Percentiles rank a stretch among this genome's conserved stretches.
These are phyloP conservation scores for Spisula subtruncata DNA, from an alignment of 2,888 invertebrate species.

Conservation along the genomic window DNA sequence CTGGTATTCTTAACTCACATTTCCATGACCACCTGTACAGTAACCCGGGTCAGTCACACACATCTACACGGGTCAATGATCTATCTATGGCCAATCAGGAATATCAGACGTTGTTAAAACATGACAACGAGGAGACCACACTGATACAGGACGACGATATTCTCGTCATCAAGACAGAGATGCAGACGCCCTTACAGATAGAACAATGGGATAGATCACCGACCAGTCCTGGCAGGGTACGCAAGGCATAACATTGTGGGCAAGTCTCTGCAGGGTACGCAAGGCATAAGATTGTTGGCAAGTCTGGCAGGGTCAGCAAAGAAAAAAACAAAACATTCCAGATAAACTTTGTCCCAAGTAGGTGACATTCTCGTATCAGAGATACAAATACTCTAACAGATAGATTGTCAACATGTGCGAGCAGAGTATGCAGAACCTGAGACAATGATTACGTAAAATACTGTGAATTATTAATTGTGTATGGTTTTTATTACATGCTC, in stretches of 20 bases:
- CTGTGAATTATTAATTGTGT: too few relatives aligned
- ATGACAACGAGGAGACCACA: conserved; percentile 30
- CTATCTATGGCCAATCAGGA: conserved; percentile 8
- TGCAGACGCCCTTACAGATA: conserved; percentile 62
- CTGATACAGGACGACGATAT: conserved; percentile 23
- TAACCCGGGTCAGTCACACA: not conserved
- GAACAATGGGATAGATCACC: conserved; percentile 72
- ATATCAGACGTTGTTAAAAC: conserved; percentile 27
- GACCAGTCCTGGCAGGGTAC: conserved; percentile 66
- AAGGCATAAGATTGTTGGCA: conserved; percentile 25
- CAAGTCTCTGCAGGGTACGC: conserved; percentile 21
- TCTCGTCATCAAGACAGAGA: conserved; percentile 35
- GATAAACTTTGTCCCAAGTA: too few relatives aligned
- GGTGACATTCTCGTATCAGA: too few relatives aligned
- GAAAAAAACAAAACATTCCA: too few relatives aligned
- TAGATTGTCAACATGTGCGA: too few relatives aligned
- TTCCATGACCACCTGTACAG: conserved; percentile 45
- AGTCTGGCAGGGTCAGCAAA: too few relatives aligned
- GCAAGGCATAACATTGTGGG: conserved; percentile 30
- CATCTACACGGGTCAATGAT: not conserved
- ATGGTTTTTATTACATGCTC: too few relatives aligned
- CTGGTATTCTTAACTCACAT: conserved; percentile 64
- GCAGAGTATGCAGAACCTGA: too few relatives aligned
- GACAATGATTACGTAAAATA: too few relatives aligned
- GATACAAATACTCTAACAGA: too few relatives aligned